phyloP scores from a whole-genome alignment of 2,888 invertebrate genomes.

The Heliconius hortense region DNA sequence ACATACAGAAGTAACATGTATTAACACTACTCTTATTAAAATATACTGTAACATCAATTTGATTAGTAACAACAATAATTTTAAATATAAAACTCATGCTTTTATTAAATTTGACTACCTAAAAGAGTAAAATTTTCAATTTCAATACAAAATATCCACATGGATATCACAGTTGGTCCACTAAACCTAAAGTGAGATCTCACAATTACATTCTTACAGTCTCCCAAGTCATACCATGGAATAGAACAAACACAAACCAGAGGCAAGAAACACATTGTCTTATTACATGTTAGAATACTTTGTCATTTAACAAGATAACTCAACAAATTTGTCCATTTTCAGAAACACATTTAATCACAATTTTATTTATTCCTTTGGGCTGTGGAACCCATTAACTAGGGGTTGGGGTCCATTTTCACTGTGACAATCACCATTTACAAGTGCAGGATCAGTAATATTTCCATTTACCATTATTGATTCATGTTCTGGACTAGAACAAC shows the following conservation, averaged over 20 bases:
- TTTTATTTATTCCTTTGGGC: conserved; percentile 47
- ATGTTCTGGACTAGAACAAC: conserved; percentile 61
- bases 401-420: conserved; percentile 53
- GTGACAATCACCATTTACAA: conserved; percentile 43
- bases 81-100: conserved; percentile 7
- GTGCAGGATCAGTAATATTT: conserved; percentile 37
- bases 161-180: conserved; percentile 62
- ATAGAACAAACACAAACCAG: conserved; percentile 1
- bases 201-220: conserved; percentile 66
- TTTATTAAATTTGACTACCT: conserved; percentile 28
- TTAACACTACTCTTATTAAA: neutral
- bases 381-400: conserved; percentile 71
- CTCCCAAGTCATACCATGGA: conserved; percentile 13
- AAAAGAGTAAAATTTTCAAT: conserved; percentile 33
- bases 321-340: neutral
- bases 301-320: conserved; percentile 7
- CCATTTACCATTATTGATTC: conserved; percentile 47
- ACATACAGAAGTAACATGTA: neutral
- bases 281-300: conserved; percentile 11
- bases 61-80: neutral
- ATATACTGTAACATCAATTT: neutral
- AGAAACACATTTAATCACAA: neutral
- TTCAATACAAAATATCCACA: conserved; percentile 61
- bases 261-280: conserved; percentile 17
- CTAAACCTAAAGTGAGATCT: conserved; percentile 63